phyloP scores from a whole-genome alignment of 2,797 vertebrate species.

The Emys orbicularis region DNA sequence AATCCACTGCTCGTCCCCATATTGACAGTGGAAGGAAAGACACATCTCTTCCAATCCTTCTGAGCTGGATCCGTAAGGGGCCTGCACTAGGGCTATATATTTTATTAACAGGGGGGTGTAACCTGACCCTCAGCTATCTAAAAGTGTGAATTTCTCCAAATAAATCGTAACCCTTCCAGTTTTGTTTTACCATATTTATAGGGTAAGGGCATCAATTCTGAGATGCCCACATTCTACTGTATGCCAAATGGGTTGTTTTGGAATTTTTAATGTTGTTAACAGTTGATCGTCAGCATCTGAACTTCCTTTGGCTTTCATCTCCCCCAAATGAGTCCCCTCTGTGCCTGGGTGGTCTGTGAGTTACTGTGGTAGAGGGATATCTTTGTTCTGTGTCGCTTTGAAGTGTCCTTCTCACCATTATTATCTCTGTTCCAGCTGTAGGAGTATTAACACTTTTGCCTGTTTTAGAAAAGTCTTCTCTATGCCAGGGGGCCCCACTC shows the following conservation, averaged over 20 bases:
- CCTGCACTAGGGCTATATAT: not conserved
- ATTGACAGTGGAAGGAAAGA: not conserved
- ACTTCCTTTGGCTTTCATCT: not conserved
- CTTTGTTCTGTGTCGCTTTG: not conserved
- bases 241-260: not conserved
- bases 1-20: not conserved
- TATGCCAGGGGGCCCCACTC: rapidly evolving
- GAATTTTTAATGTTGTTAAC: not conserved
- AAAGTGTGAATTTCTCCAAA: not conserved
- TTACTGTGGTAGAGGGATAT: not conserved
- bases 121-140: not conserved
- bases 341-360: not conserved
- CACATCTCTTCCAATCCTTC: not conserved
- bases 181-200: not conserved
- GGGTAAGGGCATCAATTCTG: not conserved
- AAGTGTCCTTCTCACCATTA: not conserved
- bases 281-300: not conserved
- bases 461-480: not conserved
- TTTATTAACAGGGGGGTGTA: not conserved
- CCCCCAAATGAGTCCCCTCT: not conserved
- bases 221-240: not conserved
- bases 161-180: not conserved
- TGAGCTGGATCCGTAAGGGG: not conserved
- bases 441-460: not conserved
- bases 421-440: not conserved